Base-by-base conservation (phyloP, 2,797 vertebrate species). In the Chrosomus eos region DNA sequence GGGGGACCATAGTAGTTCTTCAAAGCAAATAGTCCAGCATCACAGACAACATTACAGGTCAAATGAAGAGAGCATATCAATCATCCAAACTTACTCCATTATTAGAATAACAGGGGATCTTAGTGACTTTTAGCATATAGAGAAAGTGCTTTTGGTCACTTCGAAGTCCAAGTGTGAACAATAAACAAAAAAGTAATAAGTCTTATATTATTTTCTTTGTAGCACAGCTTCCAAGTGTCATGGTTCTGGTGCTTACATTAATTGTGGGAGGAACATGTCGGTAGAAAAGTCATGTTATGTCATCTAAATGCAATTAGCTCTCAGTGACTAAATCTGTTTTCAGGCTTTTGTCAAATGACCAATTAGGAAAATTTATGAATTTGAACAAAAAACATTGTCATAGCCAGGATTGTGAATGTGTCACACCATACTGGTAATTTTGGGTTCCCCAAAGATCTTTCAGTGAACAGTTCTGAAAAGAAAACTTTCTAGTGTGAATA, bases 1-100 rank as follows among this genome's bases (percentile, higher is more conserved):
- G 88, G 88, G 79, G 87, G 86, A 80, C 19, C 55, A 77, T 53
- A 85, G 84, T 55, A 53, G 18, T 33, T 84, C 89, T 91, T 92
- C 90, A 93, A 93, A 93, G 73, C 14, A 53, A 48, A 33, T 28
- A 48, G 38, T 64, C 13, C 2, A 82, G 19, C 38, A 83, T 64
- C 45, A 53, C 60, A 67, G 60, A 55, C 48, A 75, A 67, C 60
- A 67, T 83, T 68, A 55, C 3, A 31, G 48, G 43, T 83, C 48
- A 70, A 77, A 68, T 70, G 1, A 82, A 77, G 31, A 67, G 31
- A n/a, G 72, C 10, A n/a, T 31, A 38, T 40, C 16, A 68, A 83
- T 83, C 48, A 77, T 38, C 7, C 60, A 67, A 77, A 40, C 36
- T 0, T 43, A 36, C 13, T 40, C 23, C 6, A 10, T n/a, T 10